A percentile compares a stretch with the other conserved stretches of the same genome.
Evolutionary conservation across 2,797 vertebrate species (phyloP).

Genomic region (Pipistrellus kuhlii): DNA sequence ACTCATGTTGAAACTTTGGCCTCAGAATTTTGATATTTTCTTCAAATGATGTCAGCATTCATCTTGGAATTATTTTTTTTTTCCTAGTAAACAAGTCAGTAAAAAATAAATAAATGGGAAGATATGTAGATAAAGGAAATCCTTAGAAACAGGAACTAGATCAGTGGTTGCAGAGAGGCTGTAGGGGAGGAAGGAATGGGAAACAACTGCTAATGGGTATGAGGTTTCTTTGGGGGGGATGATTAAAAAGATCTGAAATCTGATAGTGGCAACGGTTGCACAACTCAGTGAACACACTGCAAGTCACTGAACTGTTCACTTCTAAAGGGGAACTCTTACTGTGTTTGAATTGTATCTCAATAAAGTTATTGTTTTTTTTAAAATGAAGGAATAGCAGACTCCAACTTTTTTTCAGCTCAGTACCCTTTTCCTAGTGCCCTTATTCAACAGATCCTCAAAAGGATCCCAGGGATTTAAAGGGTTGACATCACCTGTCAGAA

Average conservation of each 20-base stretch:
- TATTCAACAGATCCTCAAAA: conserved; percentile 5
- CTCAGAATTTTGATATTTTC: conserved; percentile 57
- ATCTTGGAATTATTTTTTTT: conserved; percentile 63
- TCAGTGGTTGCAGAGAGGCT: neutral
- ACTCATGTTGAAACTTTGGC: conserved; percentile 58
- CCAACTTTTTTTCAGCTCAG: neutral
- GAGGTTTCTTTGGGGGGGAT: neutral
- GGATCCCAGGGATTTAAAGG: neutral
- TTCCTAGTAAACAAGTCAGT: conserved; percentile 60
- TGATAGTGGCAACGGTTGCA: neutral
- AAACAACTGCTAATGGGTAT: neutral
- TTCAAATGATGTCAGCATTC: conserved; percentile 49
- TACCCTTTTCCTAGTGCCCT: neutral
- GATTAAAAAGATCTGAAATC: conserved; percentile 62
- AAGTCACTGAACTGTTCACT: neutral
- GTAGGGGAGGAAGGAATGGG: neutral
- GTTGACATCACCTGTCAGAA: neutral
- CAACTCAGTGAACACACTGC: neutral
- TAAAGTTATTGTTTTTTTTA: neutral
- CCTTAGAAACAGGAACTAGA: conserved; percentile 52
- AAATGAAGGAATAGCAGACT: neutral
- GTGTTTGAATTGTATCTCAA: neutral
- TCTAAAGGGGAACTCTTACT: neutral
- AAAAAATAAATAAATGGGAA: conserved; percentile 19
- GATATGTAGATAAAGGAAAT: conserved; percentile 50